A percentile compares a stretch with the other conserved stretches of the same genome.
Conservation (phyloP, 2,797 vertebrate genomes). For the Xenopus petersii region DNA sequence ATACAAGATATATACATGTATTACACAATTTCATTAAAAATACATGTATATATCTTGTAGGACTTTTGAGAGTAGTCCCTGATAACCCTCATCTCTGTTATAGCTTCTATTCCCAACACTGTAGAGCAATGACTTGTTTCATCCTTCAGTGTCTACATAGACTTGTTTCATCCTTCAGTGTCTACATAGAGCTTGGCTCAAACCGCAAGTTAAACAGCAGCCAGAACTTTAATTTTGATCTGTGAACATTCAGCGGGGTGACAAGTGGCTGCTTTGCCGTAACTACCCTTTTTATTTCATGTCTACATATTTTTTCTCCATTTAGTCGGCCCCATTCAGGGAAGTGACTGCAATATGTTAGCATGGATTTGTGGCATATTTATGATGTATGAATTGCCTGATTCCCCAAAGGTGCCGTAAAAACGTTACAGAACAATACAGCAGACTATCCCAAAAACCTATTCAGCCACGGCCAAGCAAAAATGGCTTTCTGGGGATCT, state of each 20-base stretch:
- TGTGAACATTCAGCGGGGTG: not conserved
- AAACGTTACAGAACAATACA: slow-evolving; percentile 30
- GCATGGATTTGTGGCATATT: slow-evolving; percentile 38
- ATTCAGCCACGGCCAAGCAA: slow-evolving; percentile 19
- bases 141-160: not conserved
- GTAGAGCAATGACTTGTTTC: no score
- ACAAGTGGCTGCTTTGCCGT: slow-evolving; percentile 3
- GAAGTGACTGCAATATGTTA: slow-evolving; percentile 39
- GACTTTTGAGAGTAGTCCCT: no score
- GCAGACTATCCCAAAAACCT: slow-evolving; percentile 21
- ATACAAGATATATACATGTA: no score
- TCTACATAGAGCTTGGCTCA: not conserved
- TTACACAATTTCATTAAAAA: no score
- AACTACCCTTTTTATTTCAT: slow-evolving; percentile 28
- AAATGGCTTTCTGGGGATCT: slow-evolving; percentile 40
- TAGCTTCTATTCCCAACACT: no score
- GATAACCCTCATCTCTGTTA: no score
- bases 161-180: not conserved
- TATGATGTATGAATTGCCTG: slow-evolving; percentile 31
- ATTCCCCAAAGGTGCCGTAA: slow-evolving; percentile 42
- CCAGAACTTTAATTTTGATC: not conserved
- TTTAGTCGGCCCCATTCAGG: slow-evolving; percentile 21
- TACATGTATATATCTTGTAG: no score
- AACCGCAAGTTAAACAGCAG: not conserved
- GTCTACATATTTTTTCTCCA: slow-evolving; percentile 23